phyloP scores from a whole-genome alignment of 2,797 vertebrate species.

The Danio albolineatus region DNA sequence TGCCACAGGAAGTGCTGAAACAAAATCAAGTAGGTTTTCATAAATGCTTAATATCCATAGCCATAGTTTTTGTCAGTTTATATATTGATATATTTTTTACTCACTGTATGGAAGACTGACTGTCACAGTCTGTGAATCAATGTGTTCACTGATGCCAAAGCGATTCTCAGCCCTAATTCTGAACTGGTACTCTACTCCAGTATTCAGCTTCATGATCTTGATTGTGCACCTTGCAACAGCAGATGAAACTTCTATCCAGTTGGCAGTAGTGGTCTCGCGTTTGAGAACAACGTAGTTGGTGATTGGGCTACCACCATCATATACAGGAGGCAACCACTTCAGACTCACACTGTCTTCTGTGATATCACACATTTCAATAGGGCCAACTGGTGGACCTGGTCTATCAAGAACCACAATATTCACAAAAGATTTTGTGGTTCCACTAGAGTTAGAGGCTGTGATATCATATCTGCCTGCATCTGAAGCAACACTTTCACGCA shows the following conservation, averaged over 20 bases:
- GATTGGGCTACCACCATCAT: slow-evolving; percentile 95
- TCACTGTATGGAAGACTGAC: slow-evolving; percentile 96
- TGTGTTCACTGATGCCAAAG: slow-evolving; percentile 96
- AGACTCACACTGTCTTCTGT: slow-evolving; percentile 92
- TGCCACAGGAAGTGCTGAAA: slow-evolving; percentile 87
- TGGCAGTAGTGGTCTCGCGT: slow-evolving; percentile 94
- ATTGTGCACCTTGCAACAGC: slow-evolving; percentile 92
- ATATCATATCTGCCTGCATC: slow-evolving; percentile 95
- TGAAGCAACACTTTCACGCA: slow-evolving; percentile 90
- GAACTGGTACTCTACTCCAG: slow-evolving; percentile 96
- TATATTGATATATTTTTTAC: slow-evolving; percentile 64
- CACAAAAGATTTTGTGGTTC: slow-evolving; percentile 92
- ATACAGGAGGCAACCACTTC: slow-evolving; percentile 91
- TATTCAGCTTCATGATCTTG: slow-evolving; percentile 93
- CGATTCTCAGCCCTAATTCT: slow-evolving; percentile 97
- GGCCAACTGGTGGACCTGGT: slow-evolving; percentile 90
- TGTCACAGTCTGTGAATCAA: slow-evolving; percentile 86
- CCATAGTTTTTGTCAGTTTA: slow-evolving; percentile 5
- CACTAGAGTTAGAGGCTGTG: slow-evolving; percentile 92
- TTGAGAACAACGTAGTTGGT: slow-evolving; percentile 96
- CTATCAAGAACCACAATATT: slow-evolving; percentile 93
- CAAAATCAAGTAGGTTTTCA: slow-evolving; percentile 14
- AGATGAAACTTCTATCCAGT: slow-evolving; percentile 94
- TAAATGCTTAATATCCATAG: slow-evolving; percentile 6
- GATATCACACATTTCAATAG: slow-evolving; percentile 88